Conservation (phyloP, 2,113 vertebrate species). For the Petrocephalus microphthalmus region DNA sequence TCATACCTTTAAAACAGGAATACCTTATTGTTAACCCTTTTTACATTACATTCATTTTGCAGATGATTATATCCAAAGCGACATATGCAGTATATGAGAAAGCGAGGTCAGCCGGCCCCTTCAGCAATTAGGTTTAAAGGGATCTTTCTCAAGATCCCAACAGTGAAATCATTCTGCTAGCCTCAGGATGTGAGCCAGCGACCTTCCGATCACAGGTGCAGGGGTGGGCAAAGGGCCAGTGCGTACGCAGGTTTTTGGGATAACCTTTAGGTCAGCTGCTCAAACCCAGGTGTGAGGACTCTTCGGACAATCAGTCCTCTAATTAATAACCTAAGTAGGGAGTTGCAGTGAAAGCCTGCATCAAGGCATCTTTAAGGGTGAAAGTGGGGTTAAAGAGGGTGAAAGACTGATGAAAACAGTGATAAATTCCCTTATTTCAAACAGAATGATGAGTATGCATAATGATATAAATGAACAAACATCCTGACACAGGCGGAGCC, state of each 20-base stretch:
- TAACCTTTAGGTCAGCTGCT: too few relatives aligned
- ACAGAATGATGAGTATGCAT: neutral
- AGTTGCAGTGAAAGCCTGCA: too few relatives aligned
- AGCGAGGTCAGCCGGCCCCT: neutral
- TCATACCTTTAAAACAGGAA: neutral
- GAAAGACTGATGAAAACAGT: neutral
- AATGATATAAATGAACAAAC: neutral
- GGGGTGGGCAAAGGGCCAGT: neutral
- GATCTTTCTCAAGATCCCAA: neutral
- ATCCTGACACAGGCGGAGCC: neutral
- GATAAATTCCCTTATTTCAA: neutral
- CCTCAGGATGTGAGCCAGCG: neutral
- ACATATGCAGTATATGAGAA: neutral
- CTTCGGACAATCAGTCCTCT: too few relatives aligned
- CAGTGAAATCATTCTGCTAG: neutral
- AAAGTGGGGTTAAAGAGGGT: neutral
- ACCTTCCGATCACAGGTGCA: neutral
- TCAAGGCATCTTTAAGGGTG: neutral
- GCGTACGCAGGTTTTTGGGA: too few relatives aligned
- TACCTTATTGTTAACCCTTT: neutral
- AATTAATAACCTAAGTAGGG: too few relatives aligned
- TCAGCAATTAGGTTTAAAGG: neutral
- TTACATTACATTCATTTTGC: neutral
- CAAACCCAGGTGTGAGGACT: too few relatives aligned
- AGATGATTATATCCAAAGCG: neutral